Percentiles rank a stretch among this genome's conserved stretches.
phyloP scores from a whole-genome alignment of 1,140 invertebrate species.

The Mactra quadrangularis region DNA sequence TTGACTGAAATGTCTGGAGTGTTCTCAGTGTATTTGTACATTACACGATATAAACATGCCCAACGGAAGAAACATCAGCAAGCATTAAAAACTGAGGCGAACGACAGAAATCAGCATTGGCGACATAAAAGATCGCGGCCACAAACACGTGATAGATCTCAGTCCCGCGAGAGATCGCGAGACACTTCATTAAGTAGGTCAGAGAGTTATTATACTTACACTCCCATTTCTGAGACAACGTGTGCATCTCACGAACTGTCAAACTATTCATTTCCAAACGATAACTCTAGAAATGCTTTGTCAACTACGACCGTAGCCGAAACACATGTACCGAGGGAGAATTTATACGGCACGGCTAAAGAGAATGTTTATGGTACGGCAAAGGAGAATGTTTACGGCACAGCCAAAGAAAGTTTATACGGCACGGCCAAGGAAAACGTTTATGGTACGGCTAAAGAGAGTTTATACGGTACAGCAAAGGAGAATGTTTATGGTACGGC shows the following conservation, averaged over 20 bases:
- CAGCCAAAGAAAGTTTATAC: slow-evolving; percentile 56
- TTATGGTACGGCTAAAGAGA: too few relatives aligned
- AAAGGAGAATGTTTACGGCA: slow-evolving; percentile 48
- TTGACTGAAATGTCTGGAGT: slow-evolving; percentile 82
- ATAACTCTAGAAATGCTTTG: slow-evolving; percentile 80
- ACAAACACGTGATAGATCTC: slow-evolving; percentile 75
- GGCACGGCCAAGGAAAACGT: too few relatives aligned
- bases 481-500: slow-evolving; percentile 51
- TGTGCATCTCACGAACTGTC: slow-evolving; percentile 80
- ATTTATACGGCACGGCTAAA: slow-evolving; percentile 42
- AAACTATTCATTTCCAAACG: slow-evolving; percentile 80
- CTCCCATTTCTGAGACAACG: slow-evolving; percentile 80
- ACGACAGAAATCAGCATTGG: slow-evolving; percentile 71
- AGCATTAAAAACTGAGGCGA: slow-evolving; percentile 72
- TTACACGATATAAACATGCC: slow-evolving; percentile 81
- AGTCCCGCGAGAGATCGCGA: slow-evolving; percentile 78
- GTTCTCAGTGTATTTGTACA: slow-evolving; percentile 83
- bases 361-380: too few relatives aligned
- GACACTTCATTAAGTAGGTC: slow-evolving; percentile 80
- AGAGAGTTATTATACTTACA: slow-evolving; percentile 83
- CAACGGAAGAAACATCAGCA: slow-evolving; percentile 80
- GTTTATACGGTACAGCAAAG: slow-evolving; percentile 45
- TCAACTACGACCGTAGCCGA: slow-evolving; percentile 80
- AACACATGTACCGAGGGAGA: slow-evolving; percentile 72
- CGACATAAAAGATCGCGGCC: slow-evolving; percentile 68